Evolutionary conservation across 1,140 invertebrate species (phyloP).

Genomic region (Trinorchestia longiramus): DNA sequence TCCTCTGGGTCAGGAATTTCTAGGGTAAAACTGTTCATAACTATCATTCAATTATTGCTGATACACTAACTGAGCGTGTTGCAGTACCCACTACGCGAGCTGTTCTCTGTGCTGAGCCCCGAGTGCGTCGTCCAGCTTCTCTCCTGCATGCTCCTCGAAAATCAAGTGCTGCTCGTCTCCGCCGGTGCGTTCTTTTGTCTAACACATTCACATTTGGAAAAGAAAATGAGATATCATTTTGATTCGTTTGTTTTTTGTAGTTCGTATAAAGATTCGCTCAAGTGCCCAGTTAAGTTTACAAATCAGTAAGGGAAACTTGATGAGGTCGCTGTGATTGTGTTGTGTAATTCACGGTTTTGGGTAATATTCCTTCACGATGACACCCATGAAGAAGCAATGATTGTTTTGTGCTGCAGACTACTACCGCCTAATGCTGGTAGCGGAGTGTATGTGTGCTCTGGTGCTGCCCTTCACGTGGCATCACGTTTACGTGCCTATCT

Average conservation of each 20-base stretch:
- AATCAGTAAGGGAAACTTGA: not conserved
- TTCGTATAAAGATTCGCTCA: not conserved
- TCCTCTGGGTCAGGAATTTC: no score
- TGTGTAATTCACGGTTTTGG: not conserved
- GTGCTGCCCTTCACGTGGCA: slow-evolving; percentile 97
- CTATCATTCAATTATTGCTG: not conserved
- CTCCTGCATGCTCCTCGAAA: slow-evolving; percentile 94
- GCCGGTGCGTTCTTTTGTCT: slow-evolving; percentile 76
- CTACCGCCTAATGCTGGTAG: slow-evolving; percentile 95
- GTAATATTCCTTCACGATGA: no score
- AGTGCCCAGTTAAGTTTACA: not conserved
- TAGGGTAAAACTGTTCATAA: no score
- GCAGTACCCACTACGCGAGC: slow-evolving; percentile 23
- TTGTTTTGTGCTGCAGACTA: slow-evolving; percentile 77
- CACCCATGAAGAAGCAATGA: not conserved
- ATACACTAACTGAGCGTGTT: not conserved
- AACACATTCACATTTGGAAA: no score
- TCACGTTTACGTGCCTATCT: slow-evolving; percentile 98
- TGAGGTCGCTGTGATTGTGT: not conserved
- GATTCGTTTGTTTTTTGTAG: no score
- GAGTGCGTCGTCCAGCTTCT: slow-evolving; percentile 96
- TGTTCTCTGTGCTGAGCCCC: slow-evolving; percentile 81
- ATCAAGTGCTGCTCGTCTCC: slow-evolving; percentile 95
- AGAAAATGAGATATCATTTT: no score
- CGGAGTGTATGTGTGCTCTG: slow-evolving; percentile 91